Evolutionary conservation across 2,797 vertebrate species (phyloP), one percentile per base, ranked within the genome.

Genomic region (Thamnophis elegans): DNA sequence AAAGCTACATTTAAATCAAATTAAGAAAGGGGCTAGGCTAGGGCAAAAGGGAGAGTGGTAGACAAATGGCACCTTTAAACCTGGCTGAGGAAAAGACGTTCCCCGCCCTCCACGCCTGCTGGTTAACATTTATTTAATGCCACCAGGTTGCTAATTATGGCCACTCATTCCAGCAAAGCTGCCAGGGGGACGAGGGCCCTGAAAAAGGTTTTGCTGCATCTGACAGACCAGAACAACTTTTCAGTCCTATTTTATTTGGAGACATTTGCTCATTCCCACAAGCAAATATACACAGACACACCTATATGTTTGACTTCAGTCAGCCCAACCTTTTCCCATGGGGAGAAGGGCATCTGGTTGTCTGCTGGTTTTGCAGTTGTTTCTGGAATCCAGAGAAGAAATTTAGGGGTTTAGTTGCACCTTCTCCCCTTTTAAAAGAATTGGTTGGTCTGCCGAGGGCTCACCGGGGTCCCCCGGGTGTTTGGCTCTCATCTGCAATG

Each of bases 1-100:
- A 65, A 85, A 91, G 68, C 86, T 91, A 85, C 68, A 32, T 93
- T 93, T 91, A 91, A 93, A 89, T 91, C 90, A 91, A 89, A 91
- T 91, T 91, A 93, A 47, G 51, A n/a, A 53, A 62, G 59, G 51
- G 89, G 62, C 92, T 87, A 6, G 47, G 42, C 56, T 32, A 47
- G 53, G 68, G 56, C 86, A 55, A 26, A 91, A 91, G 18, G 86
- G 22, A 85, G 55, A 58, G 58, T 53, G 51, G 56, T 16, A 55
- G 89, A 65, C 92, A 91, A 93, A 82, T 82, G 11, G 86, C 51
- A 47, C 86, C 90, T 91, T 88, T 87, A 91, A 58, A 55, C n/a
- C 4, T 13, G 16, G 55, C 16, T 1, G n/a, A 20, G 11, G 20
- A 18, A 26, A 32, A 18, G 22, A 6, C 5, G 11, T 11, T 12